Evolutionary conservation across 2,888 invertebrate species (phyloP).

Genomic region (Autographa gamma): DNA sequence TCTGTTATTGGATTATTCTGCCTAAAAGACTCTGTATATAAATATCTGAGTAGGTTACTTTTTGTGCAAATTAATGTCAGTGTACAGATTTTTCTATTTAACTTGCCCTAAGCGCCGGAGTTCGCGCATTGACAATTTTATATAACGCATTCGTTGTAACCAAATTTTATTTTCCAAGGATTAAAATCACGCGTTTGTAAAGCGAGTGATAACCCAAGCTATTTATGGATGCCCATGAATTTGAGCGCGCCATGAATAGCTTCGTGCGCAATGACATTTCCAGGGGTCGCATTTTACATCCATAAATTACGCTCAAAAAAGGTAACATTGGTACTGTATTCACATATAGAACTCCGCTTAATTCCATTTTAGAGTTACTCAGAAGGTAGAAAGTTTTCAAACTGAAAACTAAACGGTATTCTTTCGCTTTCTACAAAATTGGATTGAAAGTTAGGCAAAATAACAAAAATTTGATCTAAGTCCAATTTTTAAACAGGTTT

Average conservation of each 20-base stretch:
- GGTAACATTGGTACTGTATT: constrained; percentile 44
- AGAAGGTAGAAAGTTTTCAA: constrained; percentile 14
- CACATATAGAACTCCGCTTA: constrained; percentile 46
- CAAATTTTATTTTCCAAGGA: constrained; percentile 36
- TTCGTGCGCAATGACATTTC: constrained; percentile 46
- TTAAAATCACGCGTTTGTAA: constrained; percentile 41
- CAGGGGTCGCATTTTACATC: constrained; percentile 37
- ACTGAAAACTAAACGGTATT: constrained; percentile 5
- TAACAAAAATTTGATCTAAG: constrained; percentile 17
- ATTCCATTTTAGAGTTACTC: constrained; percentile 41
- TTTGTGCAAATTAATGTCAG: too few relatives aligned
- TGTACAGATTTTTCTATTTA: too few relatives aligned
- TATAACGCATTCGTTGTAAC: constrained; percentile 33
- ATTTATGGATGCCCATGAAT: constrained; percentile 34
- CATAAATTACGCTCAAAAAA: constrained; percentile 52
- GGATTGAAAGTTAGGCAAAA: constrained; percentile 21
- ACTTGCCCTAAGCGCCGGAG: background rate
- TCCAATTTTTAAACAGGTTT: background rate
- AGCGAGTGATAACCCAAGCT: constrained; percentile 34
- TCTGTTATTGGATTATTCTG: too few relatives aligned
- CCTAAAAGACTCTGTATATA: too few relatives aligned
- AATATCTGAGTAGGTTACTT: too few relatives aligned
- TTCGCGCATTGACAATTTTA: constrained; percentile 37
- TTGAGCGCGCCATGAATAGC: constrained; percentile 30
- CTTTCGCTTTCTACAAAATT: background rate